phyloP scores from a whole-genome alignment of 2,113 vertebrate genomes.

The Poecile atricapillus region DNA sequence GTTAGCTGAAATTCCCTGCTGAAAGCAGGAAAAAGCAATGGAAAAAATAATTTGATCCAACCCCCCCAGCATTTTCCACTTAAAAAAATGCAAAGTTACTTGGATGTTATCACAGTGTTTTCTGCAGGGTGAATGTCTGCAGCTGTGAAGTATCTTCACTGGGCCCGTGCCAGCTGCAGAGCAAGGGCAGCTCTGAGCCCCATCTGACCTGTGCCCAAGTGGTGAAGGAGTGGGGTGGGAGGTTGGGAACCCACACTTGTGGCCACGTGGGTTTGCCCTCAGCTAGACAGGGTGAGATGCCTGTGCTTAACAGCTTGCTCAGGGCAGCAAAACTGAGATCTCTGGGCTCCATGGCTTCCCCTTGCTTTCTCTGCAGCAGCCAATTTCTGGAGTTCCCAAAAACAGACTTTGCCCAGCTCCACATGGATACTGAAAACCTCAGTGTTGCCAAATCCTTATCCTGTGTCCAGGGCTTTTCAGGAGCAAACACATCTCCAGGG shows the following conservation, averaged over 20 bases:
- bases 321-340: not conserved
- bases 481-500: not conserved
- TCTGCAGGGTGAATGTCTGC: not conserved
- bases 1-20: not conserved
- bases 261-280: not conserved
- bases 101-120: not conserved
- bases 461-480: not conserved
- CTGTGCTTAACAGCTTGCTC: not conserved
- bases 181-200: not conserved
- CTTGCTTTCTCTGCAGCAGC: not conserved
- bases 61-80: not conserved
- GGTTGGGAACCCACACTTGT: not conserved
- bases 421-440: not conserved
- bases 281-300: not conserved
- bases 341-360: not conserved
- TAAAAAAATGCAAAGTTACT: not conserved
- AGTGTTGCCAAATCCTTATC: not conserved
- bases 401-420: not conserved
- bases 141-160: not conserved
- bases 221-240: not conserved
- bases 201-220: not conserved
- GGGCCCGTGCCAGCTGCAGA: not conserved
- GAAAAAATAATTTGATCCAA: not conserved
- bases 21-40: not conserved
- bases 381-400: not conserved